Base-by-base conservation (phyloP, 2,113 vertebrate species). In the Ptychochromis oligacanthus region DNA sequence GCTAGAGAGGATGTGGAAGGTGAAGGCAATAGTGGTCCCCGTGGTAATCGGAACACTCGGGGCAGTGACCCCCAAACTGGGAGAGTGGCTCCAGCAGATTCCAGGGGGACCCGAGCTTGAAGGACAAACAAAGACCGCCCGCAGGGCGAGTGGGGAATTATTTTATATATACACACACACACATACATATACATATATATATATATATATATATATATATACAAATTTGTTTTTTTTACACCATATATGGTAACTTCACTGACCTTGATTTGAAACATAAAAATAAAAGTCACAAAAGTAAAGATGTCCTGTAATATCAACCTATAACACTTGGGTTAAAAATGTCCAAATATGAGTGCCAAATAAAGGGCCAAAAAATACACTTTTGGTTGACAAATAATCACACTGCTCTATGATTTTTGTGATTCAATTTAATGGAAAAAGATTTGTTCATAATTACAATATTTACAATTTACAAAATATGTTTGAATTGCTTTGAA, bases 391-490 rank as follows among this genome's bases (percentile, higher is more conserved):
- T 75, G 5, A 49, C 3, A 82, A 78, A 62, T 12, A 52, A 26
- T 18, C 38, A 81, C 15, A 80, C 31, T 10, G 52, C 8, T 26
- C 74, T 67, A 65, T 49, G 22, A 86, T 36, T 0, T 34, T 70
- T 65, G n/a, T 59, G 4, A 20, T 55, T 15, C 28, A 64, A 13
- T 57, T 82, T 55, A 52, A 67, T 90, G 86, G 87, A 89, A 75
- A 93, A 91, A 60, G 70, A 46, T 93, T 93, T 97, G 97, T 98
- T 52, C 52, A 9, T n/a, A 72, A 70, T 26, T 36, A 8, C 36
- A 7, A 36, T 36, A 36, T 36, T 96, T 97, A 97, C 96, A 97
- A 95, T 95, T 96, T 93, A 96, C 14, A n/a, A 81, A 60, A 77
- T 31, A 4, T 31, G 28, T 3, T 31, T 31, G n/a, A n/a, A n/a